A percentile compares a stretch with the other conserved stretches of the same genome.
Evolutionary conservation across 2,113 vertebrate species (phyloP).

Genomic region (Gulo gulo): DNA sequence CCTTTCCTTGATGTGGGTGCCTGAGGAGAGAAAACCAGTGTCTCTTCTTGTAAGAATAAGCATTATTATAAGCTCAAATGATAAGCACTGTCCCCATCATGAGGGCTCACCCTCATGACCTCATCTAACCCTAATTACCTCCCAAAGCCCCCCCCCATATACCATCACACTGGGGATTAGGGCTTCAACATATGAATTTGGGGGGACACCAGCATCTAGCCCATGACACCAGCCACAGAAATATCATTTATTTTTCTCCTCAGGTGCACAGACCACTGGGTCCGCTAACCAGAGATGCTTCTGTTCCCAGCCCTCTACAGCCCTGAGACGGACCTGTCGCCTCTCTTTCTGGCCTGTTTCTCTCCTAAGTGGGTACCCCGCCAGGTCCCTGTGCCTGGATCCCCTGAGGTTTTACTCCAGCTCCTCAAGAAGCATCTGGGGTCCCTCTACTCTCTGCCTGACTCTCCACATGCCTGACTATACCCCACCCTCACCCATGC

Average conservation of each 20-base stretch:
- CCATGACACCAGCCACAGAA: background rate
- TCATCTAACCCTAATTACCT: background rate
- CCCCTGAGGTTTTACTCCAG: background rate
- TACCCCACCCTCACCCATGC: background rate
- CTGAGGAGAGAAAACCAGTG: background rate
- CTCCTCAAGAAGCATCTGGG: background rate
- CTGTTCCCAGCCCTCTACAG: background rate
- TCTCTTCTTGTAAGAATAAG: background rate
- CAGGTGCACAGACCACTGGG: background rate
- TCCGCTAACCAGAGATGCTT: background rate
- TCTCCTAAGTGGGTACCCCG: background rate
- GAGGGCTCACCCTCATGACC: accelerated
- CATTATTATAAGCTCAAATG: background rate
- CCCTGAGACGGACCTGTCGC: accelerated
- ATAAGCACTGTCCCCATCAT: background rate
- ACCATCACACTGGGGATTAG: too few relatives aligned
- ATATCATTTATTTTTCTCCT: background rate
- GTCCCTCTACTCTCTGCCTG: background rate
- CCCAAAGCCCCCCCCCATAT: background rate
- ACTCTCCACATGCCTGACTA: accelerated
- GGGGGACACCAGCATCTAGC: background rate
- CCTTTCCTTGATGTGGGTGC: background rate
- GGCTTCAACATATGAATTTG: background rate
- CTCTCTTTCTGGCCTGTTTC: background rate
- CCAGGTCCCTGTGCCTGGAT: too few relatives aligned